Conservation (phyloP, 2,888 invertebrate species). For the Nyleta sp. region DNA sequence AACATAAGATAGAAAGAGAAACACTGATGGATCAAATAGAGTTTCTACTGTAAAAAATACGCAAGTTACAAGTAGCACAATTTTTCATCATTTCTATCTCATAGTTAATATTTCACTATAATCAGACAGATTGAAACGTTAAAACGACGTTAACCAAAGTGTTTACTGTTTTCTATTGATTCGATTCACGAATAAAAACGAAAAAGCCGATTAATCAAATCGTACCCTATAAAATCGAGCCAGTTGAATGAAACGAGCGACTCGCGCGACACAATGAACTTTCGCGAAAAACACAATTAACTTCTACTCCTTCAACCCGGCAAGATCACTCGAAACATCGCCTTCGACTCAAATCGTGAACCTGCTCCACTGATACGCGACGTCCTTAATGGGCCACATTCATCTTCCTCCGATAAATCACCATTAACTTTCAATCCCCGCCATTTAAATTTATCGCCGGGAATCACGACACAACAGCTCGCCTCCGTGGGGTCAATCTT, state of each 20-base stretch:
- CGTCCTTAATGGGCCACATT: constrained; percentile 34
- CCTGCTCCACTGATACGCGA: constrained; percentile 22
- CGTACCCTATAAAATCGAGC: constrained; percentile 1
- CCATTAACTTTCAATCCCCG: constrained; percentile 39
- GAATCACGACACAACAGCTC: constrained; percentile 24
- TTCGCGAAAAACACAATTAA: constrained; percentile 43
- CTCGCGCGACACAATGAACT: constrained; percentile 26
- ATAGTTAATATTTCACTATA: too few species aligned
- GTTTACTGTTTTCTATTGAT: not conserved
- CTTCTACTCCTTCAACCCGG: not conserved
- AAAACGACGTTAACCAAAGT: too few species aligned
- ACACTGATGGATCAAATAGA: too few species aligned
- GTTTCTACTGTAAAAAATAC: too few species aligned
- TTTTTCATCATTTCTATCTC: too few species aligned
- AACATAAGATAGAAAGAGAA: too few species aligned
- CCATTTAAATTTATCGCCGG: constrained; percentile 27
- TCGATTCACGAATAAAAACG: not conserved
- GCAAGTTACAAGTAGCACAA: too few species aligned
- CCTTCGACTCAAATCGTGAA: constrained; percentile 19
- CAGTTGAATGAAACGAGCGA: constrained; percentile 1
- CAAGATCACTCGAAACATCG: constrained; percentile 26
- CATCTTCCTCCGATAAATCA: constrained; percentile 44
- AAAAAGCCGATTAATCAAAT: constrained; percentile 13
- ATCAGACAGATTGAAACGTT: too few species aligned
- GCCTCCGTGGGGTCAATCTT: constrained; percentile 3